Evolutionary conservation across 1,140 invertebrate genomes (phyloP), one percentile per base, ranked within the genome.

Genomic region (Brachionus sp.): DNA sequence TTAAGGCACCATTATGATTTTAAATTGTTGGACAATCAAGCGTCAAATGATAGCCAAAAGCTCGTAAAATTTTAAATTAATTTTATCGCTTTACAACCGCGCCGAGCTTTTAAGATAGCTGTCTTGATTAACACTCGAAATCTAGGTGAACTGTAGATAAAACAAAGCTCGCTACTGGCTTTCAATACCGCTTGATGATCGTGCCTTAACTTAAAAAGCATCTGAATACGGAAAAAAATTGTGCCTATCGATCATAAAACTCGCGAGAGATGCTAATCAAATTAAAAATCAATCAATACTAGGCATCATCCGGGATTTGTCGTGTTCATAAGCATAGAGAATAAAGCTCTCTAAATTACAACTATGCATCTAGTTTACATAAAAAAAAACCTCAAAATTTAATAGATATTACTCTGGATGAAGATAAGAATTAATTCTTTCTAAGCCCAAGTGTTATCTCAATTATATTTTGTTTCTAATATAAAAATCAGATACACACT

Each of bases 211-310:
- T 57, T 9, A 25, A 25, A 57, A 7, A 57, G 19, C 50, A 57
- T 57, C 19, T 57, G 50, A 57, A 57, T 57, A 57, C 50, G 50
- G 50, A 57, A 57, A 53, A 57, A 29, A 57, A 7, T 57, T 25
- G 50, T 57, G 50, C 50, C 50, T 19, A 57, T 57, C 50, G 50
- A 57, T 57, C 50, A 57, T 57, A 23, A 19, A 19, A 9, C 50
- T 9, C 50, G 50, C 50, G 5, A 57, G 50, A 57, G 50, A 57
- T 57, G 50, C 50, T 57, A 57, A 57, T 57, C 50, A 57, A 57
- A 57, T 57, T 57, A 57, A 19, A 57, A 57, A 57, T 57, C 50
- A 57, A 57, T 57, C 50, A 57, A 57, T 57, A 57, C 50, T 57
- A n/a, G 50, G 50, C 50, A 57, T 57, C 50, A 57, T 57, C 50